Percentiles rank a stretch among this genome's conserved stretches.
Conservation (phyloP, 2,113 vertebrate genomes). For the Xiphias gladius region DNA sequence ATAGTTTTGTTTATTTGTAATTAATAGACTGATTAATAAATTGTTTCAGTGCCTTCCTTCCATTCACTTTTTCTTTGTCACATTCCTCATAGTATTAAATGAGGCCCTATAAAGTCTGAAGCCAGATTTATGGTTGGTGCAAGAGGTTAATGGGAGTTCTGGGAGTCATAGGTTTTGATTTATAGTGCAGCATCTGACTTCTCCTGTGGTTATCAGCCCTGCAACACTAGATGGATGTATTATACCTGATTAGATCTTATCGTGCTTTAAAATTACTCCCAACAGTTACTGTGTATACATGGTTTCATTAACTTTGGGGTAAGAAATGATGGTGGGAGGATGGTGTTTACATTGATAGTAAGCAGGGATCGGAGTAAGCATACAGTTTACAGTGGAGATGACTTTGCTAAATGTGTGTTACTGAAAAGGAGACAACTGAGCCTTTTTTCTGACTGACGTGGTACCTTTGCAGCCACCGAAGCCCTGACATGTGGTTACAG, state of each 20-base stretch:
- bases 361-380: not conserved
- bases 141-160: not conserved
- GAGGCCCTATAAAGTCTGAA: not conserved
- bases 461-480: not conserved
- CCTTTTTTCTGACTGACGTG: too few species aligned
- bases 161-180: constrained; percentile 5
- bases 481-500: not conserved
- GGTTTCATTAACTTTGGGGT: constrained; percentile 4
- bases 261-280: not conserved
- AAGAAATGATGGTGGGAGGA: not conserved
- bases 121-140: constrained; percentile 6
- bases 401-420: too few species aligned
- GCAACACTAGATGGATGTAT: not conserved
- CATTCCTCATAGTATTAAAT: not conserved
- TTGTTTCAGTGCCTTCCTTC: not conserved
- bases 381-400: not conserved
- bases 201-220: not conserved
- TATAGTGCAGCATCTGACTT: not conserved
- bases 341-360: not conserved
- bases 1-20: not conserved
- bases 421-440: too few species aligned
- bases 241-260: not conserved
- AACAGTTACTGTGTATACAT: not conserved
- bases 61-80: not conserved
- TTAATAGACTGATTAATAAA: not conserved